These are phyloP conservation scores for Neostethus bicornis DNA, from an alignment of 2,797 vertebrate genomes.

Conservation along the genomic window DNA sequence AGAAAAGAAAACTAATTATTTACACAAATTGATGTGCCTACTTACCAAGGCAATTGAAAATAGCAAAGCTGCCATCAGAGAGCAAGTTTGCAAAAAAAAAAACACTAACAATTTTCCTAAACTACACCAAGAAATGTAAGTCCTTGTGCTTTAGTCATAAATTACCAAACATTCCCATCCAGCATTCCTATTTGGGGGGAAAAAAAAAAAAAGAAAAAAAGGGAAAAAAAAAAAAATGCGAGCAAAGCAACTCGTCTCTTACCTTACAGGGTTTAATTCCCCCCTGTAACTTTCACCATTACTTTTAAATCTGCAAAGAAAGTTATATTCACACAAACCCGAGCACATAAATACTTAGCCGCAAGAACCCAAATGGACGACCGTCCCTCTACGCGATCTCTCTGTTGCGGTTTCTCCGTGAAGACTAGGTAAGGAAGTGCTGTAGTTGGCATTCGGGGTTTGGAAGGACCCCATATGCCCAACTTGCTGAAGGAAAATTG, in stretches of 20 bases:
- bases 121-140: conserved; percentile 44
- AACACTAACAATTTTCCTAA: conserved; percentile 35
- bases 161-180: conserved; percentile 61
- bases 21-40: conserved; percentile 65
- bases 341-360: conserved; percentile 99
- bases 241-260: conserved; percentile 84
- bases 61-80: conserved; percentile 47
- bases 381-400: conserved; percentile 97
- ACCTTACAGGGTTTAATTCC: conserved; percentile 89
- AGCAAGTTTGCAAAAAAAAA: conserved; percentile 37
- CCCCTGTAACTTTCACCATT: conserved; percentile 79
- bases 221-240: conserved; percentile 38
- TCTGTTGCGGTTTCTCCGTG: conserved; percentile 95
- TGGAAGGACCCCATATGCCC: conserved; percentile 97
- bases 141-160: conserved; percentile 38
- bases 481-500: conserved; percentile 98
- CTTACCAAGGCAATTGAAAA: conserved; percentile 67
- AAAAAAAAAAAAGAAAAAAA: conserved; percentile 12
- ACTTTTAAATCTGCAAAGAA: conserved; percentile 81
- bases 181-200: conserved; percentile 64
- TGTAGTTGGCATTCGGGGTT: conserved; percentile 94
- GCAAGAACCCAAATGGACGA: conserved; percentile 99
- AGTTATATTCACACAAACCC: conserved; percentile 99
- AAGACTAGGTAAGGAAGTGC: conserved; percentile 94
- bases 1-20: conserved; percentile 39